Evolutionary conservation across 35 echinoderm and acorn worm genomes (phyloP).

Genomic region (Chiridota heheva): DNA sequence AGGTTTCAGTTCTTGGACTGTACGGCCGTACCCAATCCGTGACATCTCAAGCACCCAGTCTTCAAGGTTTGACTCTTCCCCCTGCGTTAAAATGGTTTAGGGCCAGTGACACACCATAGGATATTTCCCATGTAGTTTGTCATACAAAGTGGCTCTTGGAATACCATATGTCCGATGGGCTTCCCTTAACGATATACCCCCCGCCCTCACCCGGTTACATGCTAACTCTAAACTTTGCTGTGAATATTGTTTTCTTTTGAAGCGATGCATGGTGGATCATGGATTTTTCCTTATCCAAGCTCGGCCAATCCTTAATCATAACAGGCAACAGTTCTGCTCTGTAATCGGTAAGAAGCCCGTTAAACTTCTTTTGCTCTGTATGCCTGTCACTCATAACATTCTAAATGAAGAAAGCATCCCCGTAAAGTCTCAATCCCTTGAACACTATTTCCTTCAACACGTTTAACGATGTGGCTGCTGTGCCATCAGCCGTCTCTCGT

Average conservation of each 20-base stretch:
- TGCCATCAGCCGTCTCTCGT: slow-evolving; percentile 14
- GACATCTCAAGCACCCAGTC: background rate
- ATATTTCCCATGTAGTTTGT: background rate
- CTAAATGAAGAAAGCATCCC: no score
- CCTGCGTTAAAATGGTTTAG: background rate
- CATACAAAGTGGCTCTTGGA: slow-evolving; percentile 3
- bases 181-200: background rate
- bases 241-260: background rate
- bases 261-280: no score
- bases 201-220: background rate
- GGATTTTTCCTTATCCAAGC: no score
- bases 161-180: background rate
- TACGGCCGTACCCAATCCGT: background rate
- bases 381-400: no score
- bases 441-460: slow-evolving; percentile 36
- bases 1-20: background rate
- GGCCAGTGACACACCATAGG: background rate
- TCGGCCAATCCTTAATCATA: no score
- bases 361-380: no score
- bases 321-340: no score
- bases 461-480: slow-evolving; percentile 6
- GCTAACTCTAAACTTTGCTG: background rate
- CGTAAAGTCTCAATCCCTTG: no score
- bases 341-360: no score
- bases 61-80: background rate